Base-by-base conservation (phyloP, 2,797 vertebrate species). In the Mareca penelope region DNA sequence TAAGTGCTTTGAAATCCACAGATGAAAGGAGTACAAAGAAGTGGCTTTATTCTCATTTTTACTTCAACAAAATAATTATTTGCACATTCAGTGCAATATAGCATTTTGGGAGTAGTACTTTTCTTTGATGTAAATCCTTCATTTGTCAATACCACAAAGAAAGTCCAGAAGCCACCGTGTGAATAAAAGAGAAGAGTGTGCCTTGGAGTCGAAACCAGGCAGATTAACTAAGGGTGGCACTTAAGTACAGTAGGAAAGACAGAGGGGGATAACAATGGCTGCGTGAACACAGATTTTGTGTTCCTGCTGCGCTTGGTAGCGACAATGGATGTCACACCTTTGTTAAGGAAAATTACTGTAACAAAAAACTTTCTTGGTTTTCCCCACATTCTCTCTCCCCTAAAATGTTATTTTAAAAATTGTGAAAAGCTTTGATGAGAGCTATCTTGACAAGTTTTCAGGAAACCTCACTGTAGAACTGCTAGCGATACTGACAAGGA, bases 371-470 rank as follows among this genome's bases (percentile, higher is more conserved):
- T 55, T 14, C 52, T 65, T 39, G 15, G 56, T 35, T 93, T 68
- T 40, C 15, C 72, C 73, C 17, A 3, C 52, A n/a, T 44, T 63
- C 85, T 71, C 60, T 73, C 33, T 69, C 40, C 60, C 64, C 21
- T 65, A 33, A 87, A 94, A 33, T 31, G 1, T 1, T 21, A 50
- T 64, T 82, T 85, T 52, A 8, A 75, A 82, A 70, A 50, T 59
- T 65, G n/a, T 42, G 65, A 52, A 84, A 86, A 70, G 69, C 55
- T 73, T 75, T 76, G 50, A 63, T 60, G 80, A 93, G 56, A 91
- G 42, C 59, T 90, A 84, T 81, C 85, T 93, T 76, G 80, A 91
- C 77, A 94, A 88, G 77, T 81, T 84, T 93, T 88, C 80, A 90
- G 90, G 80, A 86, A 95, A 79, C 68, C 50, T 80, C 86, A 23